phyloP scores from a whole-genome alignment of 2,113 vertebrate species.

The Rostratula benghalensis region DNA sequence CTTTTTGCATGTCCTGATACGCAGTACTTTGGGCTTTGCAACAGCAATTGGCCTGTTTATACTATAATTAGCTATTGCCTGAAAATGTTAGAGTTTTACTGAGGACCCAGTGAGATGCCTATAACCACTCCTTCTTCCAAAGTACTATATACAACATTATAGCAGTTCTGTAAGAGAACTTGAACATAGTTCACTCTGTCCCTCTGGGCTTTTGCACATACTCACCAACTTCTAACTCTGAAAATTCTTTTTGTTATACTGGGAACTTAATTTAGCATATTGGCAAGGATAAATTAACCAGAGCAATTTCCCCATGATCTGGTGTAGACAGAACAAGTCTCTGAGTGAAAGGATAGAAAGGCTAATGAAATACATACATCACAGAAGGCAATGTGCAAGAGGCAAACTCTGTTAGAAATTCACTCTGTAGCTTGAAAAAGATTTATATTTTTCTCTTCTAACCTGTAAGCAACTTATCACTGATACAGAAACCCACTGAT shows the following conservation, averaged over 20 bases:
- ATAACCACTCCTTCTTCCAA: background rate
- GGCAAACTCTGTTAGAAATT: background rate
- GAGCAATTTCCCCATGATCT: constrained; percentile 29
- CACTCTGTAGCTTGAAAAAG: background rate
- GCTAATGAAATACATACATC: constrained; percentile 12
- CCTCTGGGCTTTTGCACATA: background rate
- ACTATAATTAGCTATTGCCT: background rate
- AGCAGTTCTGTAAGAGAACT: background rate
- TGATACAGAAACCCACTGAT: background rate
- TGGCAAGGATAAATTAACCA: constrained; percentile 56
- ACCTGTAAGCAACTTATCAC: background rate
- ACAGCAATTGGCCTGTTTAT: background rate
- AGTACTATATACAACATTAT: background rate
- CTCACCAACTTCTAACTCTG: background rate
- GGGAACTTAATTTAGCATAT: constrained; percentile 48
- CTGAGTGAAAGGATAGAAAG: constrained; percentile 18
- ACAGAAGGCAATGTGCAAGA: background rate
- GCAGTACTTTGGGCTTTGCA: background rate
- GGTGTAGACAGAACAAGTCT: constrained; percentile 23
- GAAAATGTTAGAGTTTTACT: background rate
- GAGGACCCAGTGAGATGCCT: background rate
- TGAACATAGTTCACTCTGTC: background rate
- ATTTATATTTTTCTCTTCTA: background rate
- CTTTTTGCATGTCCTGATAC: background rate
- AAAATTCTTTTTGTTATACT: constrained; percentile 25